These are phyloP conservation scores for Taphrorychus bicolor DNA, from an alignment of 2,888 invertebrate species.

Conservation along the genomic window DNA sequence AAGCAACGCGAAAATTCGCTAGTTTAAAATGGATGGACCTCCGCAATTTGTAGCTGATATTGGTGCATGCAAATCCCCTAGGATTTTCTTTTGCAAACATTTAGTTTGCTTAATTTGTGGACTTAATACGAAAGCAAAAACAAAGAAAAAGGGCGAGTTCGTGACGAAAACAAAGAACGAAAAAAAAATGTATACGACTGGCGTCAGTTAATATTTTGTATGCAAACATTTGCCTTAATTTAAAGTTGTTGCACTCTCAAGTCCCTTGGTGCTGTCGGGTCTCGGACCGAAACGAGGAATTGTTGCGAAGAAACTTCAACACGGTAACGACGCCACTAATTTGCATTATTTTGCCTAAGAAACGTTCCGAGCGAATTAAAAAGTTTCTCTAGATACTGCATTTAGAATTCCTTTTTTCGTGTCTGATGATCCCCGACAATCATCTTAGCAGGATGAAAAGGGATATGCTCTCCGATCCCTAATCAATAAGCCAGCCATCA, in stretches of 20 bases:
- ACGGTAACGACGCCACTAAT: neutral
- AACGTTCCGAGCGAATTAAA: neutral
- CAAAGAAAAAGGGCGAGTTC: neutral
- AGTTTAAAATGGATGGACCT: neutral
- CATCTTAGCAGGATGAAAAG: too few species aligned
- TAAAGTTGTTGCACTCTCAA: neutral
- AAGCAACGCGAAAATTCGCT: neutral
- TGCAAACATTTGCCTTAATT: neutral
- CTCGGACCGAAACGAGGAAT: neutral
- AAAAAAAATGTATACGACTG: neutral
- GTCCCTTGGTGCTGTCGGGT: neutral
- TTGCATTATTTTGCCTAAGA: neutral
- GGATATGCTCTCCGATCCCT: neutral
- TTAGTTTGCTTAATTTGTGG: neutral
- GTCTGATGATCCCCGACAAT: too few species aligned
- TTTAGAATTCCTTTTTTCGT: too few species aligned
- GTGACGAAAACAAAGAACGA: too few species aligned
- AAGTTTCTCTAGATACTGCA: neutral
- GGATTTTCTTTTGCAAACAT: too few species aligned
- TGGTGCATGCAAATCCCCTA: neutral
- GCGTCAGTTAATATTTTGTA: neutral
- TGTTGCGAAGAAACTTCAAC: neutral
- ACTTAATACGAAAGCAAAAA: neutral
- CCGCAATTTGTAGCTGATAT: neutral
- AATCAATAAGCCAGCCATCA: neutral